phyloP scores from a whole-genome alignment of 1,140 invertebrate genomes.

The Drosophila ananassae region DNA sequence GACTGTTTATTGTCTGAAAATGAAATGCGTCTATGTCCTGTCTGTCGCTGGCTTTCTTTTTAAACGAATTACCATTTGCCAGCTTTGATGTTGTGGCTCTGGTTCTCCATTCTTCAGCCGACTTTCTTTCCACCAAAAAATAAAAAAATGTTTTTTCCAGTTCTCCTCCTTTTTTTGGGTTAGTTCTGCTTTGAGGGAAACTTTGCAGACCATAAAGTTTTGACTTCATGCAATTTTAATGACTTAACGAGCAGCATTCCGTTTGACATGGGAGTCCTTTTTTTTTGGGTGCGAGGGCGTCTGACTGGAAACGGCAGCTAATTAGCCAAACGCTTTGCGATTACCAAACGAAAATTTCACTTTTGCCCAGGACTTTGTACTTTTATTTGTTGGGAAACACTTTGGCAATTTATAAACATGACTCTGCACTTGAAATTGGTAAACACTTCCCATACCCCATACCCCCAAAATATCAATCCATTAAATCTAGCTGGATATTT shows the following conservation, averaged over 20 bases:
- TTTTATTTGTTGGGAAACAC: not conserved
- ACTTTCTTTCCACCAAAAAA: conserved; percentile 12
- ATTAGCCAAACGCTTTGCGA: conserved; percentile 71
- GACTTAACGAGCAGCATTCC: conserved; percentile 78
- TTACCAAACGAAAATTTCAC: conserved; percentile 68
- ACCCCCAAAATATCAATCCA: not conserved
- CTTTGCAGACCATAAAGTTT: conserved; percentile 82
- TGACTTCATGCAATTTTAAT: conserved; percentile 82
- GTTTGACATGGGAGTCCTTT: conserved; percentile 56
- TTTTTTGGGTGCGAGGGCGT: conserved; percentile 15
- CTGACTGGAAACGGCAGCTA: conserved; percentile 62
- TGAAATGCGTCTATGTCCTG: conserved; percentile 63
- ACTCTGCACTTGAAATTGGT: not conserved
- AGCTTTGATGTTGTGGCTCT: conserved; percentile 70
- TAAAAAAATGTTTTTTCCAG: conserved; percentile 1
- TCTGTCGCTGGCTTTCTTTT: conserved; percentile 54
- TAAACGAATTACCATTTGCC: conserved; percentile 77
- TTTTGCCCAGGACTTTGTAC: conserved; percentile 40
- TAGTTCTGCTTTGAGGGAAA: conserved; percentile 74
- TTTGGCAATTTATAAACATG: conserved; percentile 25
- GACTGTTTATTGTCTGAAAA: conserved; percentile 75
- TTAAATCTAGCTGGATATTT: conserved; percentile 20
- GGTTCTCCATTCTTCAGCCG: conserved; percentile 39
- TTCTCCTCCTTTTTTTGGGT: conserved; percentile 37
- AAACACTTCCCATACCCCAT: not conserved